Evolutionary conservation across 1,140 invertebrate species (phyloP), one percentile per base, ranked within the genome.

Genomic region (Heterodera schachtii): DNA sequence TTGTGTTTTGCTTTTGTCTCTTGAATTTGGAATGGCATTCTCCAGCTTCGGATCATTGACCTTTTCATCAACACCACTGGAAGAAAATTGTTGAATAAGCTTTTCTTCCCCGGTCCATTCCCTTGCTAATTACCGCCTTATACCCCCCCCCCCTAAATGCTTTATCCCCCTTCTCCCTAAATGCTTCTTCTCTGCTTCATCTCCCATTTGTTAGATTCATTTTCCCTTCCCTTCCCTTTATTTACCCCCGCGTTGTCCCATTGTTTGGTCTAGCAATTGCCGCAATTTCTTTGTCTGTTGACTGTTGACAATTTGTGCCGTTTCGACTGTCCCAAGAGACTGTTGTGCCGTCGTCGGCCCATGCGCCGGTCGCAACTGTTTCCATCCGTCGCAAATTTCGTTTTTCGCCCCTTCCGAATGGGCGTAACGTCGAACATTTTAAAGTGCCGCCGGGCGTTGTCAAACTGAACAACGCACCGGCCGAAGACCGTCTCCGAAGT

Each of bases 401-500:
- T n/a, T n/a, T 57, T 75, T n/a, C n/a, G n/a, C 11, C 52, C 46
- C 52, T n/a, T 21, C 66, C 74, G 41, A 41, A 4, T 4, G 57
- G 57, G 16, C 19, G 16, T 3, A 60, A 60, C 13, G 9, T 16
- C 57, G 57, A 16, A 60, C 57, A 60, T 60, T 60, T 60, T 19
- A 21, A 8, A 44, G 74, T 75, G 44, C 21, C 46, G 5, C 49
- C 73, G 46, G 66, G 47, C 41, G 19, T 49, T 75, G 74, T 43
- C 8, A 47, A 31, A 52, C 57, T 69, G 64, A 78, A 78, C 19
- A 52, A 69, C 3, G 76, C 70, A 44, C 64, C 76, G 7, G 44
- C 76, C 31, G 76, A 78, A 31, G 76, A 78, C 16, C 76, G 76
- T 78, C 76, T 43, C 76, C 76, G 46, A 43, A 78, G 66, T 43